These are phyloP conservation scores for Strigamia crassipes DNA, from an alignment of 2,888 invertebrate genomes.

Conservation along the genomic window DNA sequence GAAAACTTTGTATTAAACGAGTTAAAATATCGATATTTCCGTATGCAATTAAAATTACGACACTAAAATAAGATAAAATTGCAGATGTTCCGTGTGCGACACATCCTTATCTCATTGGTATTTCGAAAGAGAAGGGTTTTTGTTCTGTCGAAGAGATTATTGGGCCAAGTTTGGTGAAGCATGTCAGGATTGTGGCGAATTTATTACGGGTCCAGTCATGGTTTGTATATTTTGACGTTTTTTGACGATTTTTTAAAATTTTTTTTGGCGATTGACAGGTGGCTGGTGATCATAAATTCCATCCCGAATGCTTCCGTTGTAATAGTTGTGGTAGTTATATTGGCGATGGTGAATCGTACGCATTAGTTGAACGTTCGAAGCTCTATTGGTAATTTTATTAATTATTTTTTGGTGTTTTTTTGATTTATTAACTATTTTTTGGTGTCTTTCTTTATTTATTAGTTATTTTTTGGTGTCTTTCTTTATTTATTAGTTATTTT, in stretches of 20 bases:
- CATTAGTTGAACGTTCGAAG: slow-evolving; percentile 84
- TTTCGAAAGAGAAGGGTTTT: slow-evolving; percentile 85
- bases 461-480: no score
- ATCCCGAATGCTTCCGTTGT: slow-evolving; percentile 94
- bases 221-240: slow-evolving; percentile 55
- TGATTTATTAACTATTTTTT: neutral
- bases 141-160: slow-evolving; percentile 88
- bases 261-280: slow-evolving; percentile 58
- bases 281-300: slow-evolving; percentile 92
- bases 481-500: no score
- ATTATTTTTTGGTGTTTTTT: neutral
- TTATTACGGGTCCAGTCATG: slow-evolving; percentile 89
- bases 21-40: neutral
- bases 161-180: slow-evolving; percentile 85
- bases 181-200: slow-evolving; percentile 85
- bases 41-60: neutral
- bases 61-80: slow-evolving; percentile 48
- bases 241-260: neutral
- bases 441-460: no score
- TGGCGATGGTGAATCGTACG: slow-evolving; percentile 90
- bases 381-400: slow-evolving; percentile 73
- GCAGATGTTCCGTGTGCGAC: slow-evolving; percentile 89
- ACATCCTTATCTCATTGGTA: slow-evolving; percentile 85
- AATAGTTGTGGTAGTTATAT: slow-evolving; percentile 78
- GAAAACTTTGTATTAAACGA: neutral